phyloP scores from a whole-genome alignment of 37 sponge, comb jelly and placozoan species.

The Ephydatia muelleri region DNA sequence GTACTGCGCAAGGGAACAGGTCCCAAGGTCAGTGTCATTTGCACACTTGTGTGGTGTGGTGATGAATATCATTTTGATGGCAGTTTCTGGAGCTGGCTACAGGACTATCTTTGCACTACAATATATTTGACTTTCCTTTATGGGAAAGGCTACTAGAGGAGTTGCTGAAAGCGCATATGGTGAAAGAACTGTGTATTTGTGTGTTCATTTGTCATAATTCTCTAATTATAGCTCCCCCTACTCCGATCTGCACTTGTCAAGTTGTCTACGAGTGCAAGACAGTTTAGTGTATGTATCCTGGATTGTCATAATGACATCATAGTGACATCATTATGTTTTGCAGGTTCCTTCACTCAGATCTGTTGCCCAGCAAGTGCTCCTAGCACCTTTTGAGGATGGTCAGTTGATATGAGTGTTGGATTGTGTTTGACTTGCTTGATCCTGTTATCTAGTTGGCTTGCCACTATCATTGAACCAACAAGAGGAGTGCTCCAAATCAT shows the following conservation, averaged over 20 bases:
- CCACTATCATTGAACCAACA: neutral
- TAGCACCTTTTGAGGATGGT: slow-evolving; percentile 26
- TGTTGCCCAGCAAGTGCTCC: slow-evolving; percentile 23
- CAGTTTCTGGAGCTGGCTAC: slow-evolving; percentile 35
- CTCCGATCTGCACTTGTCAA: slow-evolving; percentile 14
- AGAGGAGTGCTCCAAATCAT: slow-evolving; percentile 7
- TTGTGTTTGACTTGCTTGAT: neutral
- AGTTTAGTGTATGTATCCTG: too few species aligned
- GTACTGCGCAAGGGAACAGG: slow-evolving; percentile 33
- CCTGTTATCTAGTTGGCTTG: neutral
- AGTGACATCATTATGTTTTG: neutral
- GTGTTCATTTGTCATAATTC: neutral
- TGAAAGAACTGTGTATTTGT: neutral
- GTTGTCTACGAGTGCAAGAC: neutral
- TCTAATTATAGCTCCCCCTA: slow-evolving; percentile 9
- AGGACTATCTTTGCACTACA: slow-evolving; percentile 31
- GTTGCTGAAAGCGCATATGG: slow-evolving; percentile 31
- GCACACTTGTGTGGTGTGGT: neutral
- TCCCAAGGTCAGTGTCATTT: slow-evolving; percentile 30
- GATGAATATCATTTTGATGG: neutral
- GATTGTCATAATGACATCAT: too few species aligned
- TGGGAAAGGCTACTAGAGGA: slow-evolving; percentile 26
- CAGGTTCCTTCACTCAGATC: slow-evolving; percentile 17
- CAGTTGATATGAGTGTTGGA: neutral
- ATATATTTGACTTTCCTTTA: slow-evolving; percentile 3